Conservation (phyloP, 2,113 vertebrate species). For the western clawed frog (Xenopus tropicalis) region UCB_Xtro_10.0 CM004444.2:164127501-164128000, state of each 20-base stretch:
- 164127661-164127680: too few relatives aligned
- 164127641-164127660: neutral
- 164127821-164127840: too few relatives aligned
- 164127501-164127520: neutral
- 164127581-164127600: neutral
- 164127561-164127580: neutral
- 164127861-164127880: too few relatives aligned
- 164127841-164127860: too few relatives aligned
- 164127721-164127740: too few relatives aligned
- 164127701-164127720: too few relatives aligned
- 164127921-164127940: neutral
- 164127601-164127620: neutral
- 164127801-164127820: too few relatives aligned
- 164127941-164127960: neutral
- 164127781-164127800: neutral
- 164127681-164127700: neutral
- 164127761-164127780: too few relatives aligned
- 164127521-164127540: neutral
- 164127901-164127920: neutral
- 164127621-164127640: neutral
- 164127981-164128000: constrained; percentile 12
- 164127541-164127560: neutral
- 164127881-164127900: too few relatives aligned
- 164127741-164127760: too few relatives aligned
- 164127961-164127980: neutral